A percentile compares a stretch with the other conserved stretches of the same genome.
phyloP scores from a whole-genome alignment of 2,113 vertebrate species.

The Pagrus major region DNA sequence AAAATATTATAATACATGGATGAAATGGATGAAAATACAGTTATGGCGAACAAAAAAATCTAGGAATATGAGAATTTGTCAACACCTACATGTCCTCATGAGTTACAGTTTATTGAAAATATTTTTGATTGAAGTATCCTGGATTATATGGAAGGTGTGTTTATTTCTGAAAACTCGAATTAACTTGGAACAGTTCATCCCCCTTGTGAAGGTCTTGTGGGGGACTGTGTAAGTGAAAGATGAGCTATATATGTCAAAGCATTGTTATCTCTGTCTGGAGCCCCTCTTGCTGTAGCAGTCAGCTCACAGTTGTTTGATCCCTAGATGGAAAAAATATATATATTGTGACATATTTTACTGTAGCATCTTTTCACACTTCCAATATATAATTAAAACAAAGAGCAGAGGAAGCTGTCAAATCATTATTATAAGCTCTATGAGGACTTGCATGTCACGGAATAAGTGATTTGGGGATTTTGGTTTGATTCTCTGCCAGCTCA shows the following conservation, averaged over 20 bases:
- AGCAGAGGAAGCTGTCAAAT: constrained; percentile 1
- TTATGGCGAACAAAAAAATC: neutral
- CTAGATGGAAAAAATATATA: neutral
- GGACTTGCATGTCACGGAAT: too few species aligned
- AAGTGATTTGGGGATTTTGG: neutral
- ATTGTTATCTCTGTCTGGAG: neutral
- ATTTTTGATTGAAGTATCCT: neutral
- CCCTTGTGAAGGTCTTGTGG: neutral
- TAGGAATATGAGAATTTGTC: neutral
- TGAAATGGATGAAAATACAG: too few species aligned
- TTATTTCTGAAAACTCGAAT: too few species aligned
- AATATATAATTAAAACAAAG: neutral
- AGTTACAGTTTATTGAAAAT: neutral
- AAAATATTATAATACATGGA: too few species aligned
- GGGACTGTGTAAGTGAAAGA: neutral
- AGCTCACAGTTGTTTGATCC: neutral
- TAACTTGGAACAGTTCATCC: neutral
- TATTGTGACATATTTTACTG: neutral
- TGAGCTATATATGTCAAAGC: neutral
- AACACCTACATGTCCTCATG: neutral
- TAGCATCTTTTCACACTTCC: neutral
- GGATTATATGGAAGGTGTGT: too few species aligned
- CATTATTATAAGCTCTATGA: neutral
- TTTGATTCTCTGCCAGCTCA: neutral
- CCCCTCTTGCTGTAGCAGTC: neutral